These are phyloP conservation scores for Recurvirostra avosetta DNA, from an alignment of 2,113 vertebrate species.

Conservation along the genomic window DNA sequence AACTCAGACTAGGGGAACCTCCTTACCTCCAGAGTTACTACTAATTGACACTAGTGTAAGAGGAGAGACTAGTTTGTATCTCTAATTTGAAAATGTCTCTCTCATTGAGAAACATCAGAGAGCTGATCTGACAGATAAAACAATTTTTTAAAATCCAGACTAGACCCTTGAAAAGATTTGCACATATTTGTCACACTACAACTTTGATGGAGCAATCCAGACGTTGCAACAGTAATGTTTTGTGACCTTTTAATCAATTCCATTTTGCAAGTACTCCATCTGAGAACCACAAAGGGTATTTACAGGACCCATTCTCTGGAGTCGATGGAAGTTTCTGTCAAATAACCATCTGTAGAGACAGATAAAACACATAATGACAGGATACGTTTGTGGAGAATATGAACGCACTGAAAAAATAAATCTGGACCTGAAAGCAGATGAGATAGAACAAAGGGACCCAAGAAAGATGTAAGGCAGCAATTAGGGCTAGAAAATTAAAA, in stretches of 20 bases:
- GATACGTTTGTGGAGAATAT: slow-evolving; percentile 39
- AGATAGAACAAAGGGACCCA: slow-evolving; percentile 51
- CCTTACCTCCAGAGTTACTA: neutral
- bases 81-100: neutral
- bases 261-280: slow-evolving; percentile 15
- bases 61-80: neutral
- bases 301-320: neutral
- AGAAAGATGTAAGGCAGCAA: slow-evolving; percentile 56
- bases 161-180: neutral
- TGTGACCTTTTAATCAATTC: slow-evolving; percentile 62
- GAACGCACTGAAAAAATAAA: slow-evolving; percentile 41
- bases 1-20: neutral
- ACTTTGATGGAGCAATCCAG: slow-evolving; percentile 41
- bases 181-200: neutral
- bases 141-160: neutral
- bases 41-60: neutral
- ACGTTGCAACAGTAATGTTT: neutral
- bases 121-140: neutral
- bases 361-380: slow-evolving; percentile 56
- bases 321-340: slow-evolving; percentile 39
- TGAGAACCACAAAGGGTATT: slow-evolving; percentile 37
- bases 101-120: neutral
- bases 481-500: slow-evolving; percentile 60
- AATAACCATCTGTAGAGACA: slow-evolving; percentile 49
- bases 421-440: slow-evolving; percentile 58